Conservation (phyloP, 2,888 invertebrate genomes). For the Hirudinaria manillensis region DNA sequence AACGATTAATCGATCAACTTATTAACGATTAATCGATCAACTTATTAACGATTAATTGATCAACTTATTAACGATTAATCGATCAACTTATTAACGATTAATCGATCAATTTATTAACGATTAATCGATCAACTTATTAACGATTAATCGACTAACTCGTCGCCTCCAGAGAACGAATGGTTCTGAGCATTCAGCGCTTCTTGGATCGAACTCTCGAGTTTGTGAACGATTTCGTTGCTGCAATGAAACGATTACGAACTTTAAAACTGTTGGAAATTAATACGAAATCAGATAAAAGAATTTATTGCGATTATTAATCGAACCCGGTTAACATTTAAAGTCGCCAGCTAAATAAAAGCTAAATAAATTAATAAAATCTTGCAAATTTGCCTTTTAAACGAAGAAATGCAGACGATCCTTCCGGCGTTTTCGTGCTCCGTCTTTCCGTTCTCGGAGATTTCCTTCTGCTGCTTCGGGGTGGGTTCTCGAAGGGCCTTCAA, state of each 20-base stretch:
- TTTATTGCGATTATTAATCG: too few species aligned
- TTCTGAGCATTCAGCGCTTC: conserved; percentile 77
- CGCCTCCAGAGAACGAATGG: conserved; percentile 62
- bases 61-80: background rate
- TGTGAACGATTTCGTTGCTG: conserved; percentile 72
- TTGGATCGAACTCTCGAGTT: conserved; percentile 77
- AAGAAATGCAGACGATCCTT: conserved; percentile 82
- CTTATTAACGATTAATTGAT: too few species aligned
- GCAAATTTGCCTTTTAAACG: conserved; percentile 62
- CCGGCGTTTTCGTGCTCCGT: conserved; percentile 62
- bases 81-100: background rate
- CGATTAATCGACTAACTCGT: conserved; percentile 57
- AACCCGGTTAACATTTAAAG: too few species aligned
- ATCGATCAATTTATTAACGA: background rate
- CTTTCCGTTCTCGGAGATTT: background rate
- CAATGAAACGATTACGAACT: conserved; percentile 14
- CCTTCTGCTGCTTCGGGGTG: conserved; percentile 4
- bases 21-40: too few species aligned
- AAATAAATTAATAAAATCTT: background rate
- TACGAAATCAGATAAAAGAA: background rate
- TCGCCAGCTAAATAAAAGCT: too few species aligned
- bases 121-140: background rate
- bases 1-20: too few species aligned
- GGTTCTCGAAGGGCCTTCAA: conserved; percentile 6
- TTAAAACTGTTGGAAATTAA: too few species aligned